Base-by-base conservation (phyloP, 2,113 vertebrate genomes). In the Puntigrus tetrazona region DNA sequence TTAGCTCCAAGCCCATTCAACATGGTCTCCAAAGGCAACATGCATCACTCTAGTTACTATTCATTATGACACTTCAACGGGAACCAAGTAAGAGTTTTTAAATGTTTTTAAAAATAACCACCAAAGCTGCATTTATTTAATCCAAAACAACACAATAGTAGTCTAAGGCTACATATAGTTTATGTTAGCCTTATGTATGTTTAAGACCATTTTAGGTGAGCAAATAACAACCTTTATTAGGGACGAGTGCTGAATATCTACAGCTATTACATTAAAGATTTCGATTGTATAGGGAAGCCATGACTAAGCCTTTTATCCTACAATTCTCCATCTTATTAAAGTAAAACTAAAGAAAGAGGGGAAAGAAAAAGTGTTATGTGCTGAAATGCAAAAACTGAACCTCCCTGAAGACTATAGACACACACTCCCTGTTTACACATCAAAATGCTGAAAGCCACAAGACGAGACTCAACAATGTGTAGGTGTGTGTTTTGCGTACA, bases 281-380 rank as follows among this genome's bases (percentile, higher is more conserved):
- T 55, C 11, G 7, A 50, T 18, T 41, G 34, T 25, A 59, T 47
- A 50, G 27, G 18, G 45, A 70, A 38, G 25, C 38, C 55, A 75
- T 55, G 47, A 29, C 78, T 77, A 78, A 73, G 27, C 73, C 34
- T 80, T 78, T 87, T 84, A 76, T 84, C 75, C 38, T 61, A 34
- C 16, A 61, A 84, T 55, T 47, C 36, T 38, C n/a, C 27, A 74
- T 61, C 41, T 59, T 82, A 61, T 1, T 47, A 45, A 16, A 34
- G 57, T 50, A 63, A 22, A 41, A 65, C 25, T 47, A 73, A 5
- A 20, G 25, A 22, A 20, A 75, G 50, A 55, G 50, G n/a, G 52
- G n/a, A 55, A 55, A 22, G 50, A 52, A 52, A 55, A 34, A 74
- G 29, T 18, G 27, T 22, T 16, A 25, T 47, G 34, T 29, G 78